These are phyloP conservation scores for Panurus biarmicus DNA, from an alignment of 2,113 vertebrate genomes.

Conservation along the genomic window DNA sequence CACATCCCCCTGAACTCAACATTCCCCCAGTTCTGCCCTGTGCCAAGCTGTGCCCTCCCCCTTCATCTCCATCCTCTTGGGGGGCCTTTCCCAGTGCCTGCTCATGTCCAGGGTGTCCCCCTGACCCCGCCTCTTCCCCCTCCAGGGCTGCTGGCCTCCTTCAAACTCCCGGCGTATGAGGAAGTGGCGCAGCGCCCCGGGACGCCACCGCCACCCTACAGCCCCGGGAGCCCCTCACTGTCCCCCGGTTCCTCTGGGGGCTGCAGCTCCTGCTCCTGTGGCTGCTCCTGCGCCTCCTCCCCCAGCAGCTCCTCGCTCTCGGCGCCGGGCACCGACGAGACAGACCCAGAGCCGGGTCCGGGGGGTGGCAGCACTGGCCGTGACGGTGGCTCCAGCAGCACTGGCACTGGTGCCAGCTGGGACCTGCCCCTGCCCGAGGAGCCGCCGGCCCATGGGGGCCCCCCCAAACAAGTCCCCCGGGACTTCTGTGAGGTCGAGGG, in stretches of 20 bases:
- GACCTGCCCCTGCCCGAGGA: neutral
- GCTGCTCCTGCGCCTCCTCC: slow-evolving; percentile 71
- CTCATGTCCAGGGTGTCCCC: fast-evolving
- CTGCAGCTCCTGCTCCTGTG: neutral
- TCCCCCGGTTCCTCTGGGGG: neutral
- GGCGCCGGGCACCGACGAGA: slow-evolving; percentile 77
- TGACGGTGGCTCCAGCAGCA: neutral
- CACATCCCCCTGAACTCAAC: too few relatives aligned
- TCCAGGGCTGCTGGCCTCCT: slow-evolving; percentile 84
- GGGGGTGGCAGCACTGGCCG: neutral
- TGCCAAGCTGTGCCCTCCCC: neutral
- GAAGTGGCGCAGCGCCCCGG: slow-evolving; percentile 87
- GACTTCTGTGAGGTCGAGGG: slow-evolving; percentile 50
- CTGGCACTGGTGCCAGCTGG: neutral
- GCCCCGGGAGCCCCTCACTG: slow-evolving; percentile 8
- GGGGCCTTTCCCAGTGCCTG: too few relatives aligned
- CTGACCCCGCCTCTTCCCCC: neutral
- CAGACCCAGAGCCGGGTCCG: slow-evolving; percentile 63
- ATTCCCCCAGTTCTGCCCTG: neutral
- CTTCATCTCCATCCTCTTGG: neutral
- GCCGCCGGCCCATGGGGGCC: fast-evolving
- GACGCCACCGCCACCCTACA: slow-evolving; percentile 91
- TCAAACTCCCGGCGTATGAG: slow-evolving; percentile 92
- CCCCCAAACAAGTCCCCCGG: slow-evolving; percentile 33
- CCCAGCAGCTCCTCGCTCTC: slow-evolving; percentile 84